Percentiles rank a stretch among this genome's conserved stretches.
phyloP scores from a whole-genome alignment of 2,113 vertebrate genomes.

The Myrmecophaga tridactyla region DNA sequence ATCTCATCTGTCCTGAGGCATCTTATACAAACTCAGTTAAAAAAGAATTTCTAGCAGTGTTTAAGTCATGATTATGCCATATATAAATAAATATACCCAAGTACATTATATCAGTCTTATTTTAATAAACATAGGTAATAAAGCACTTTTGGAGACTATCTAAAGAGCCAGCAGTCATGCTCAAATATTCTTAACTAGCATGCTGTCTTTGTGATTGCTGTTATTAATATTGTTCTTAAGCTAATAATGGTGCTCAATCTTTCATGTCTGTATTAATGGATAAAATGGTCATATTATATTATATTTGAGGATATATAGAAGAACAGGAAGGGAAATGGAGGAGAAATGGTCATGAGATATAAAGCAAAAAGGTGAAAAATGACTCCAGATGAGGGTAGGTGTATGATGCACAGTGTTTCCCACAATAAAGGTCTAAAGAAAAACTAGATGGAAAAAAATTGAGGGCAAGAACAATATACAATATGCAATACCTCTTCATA shows the following conservation, averaged over 20 bases:
- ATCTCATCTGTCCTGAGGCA: background rate
- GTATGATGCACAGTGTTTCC: background rate
- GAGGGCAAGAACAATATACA: background rate
- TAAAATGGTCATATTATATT: background rate
- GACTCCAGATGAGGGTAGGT: background rate
- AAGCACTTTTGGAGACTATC: background rate
- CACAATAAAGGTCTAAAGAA: background rate
- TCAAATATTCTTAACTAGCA: background rate
- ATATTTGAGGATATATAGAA: background rate
- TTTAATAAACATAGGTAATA: background rate
- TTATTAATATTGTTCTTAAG: background rate
- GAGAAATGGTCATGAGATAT: background rate
- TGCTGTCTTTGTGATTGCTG: background rate
- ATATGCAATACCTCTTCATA: background rate
- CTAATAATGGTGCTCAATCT: background rate
- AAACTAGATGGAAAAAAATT: background rate
- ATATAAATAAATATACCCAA: slow-evolving; percentile 2
- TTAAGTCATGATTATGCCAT: background rate
- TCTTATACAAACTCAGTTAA: slow-evolving; percentile 36
- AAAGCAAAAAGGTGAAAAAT: background rate
- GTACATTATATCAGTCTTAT: background rate
- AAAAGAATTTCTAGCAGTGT: background rate
- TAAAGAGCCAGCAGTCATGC: background rate
- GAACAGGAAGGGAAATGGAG: background rate
- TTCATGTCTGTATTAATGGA: background rate